Evolutionary conservation across 2,113 vertebrate genomes (phyloP).

Genomic region (Progne subis): DNA sequence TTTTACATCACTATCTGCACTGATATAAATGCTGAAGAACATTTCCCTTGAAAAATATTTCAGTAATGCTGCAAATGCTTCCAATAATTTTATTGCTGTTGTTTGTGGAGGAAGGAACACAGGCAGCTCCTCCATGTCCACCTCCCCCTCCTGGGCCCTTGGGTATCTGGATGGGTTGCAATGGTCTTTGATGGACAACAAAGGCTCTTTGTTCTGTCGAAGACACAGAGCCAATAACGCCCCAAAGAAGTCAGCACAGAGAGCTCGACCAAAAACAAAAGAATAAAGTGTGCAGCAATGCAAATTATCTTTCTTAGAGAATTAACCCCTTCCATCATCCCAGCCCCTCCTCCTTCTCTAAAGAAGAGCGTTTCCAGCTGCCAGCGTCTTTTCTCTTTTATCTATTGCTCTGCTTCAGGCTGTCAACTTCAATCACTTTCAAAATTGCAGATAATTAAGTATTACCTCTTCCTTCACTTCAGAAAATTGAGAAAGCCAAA

Average conservation of each 20-base stretch:
- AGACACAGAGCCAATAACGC: background rate
- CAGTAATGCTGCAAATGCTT: background rate
- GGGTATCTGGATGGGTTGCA: constrained; percentile 30
- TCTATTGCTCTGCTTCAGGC: background rate
- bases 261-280: constrained; percentile 26
- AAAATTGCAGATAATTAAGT: background rate
- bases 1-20: background rate
- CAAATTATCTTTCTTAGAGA: constrained; percentile 13
- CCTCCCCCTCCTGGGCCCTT: constrained; percentile 18
- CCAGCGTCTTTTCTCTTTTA: background rate
- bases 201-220: constrained; percentile 43
- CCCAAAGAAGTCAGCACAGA: constrained; percentile 10
- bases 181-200: constrained; percentile 33
- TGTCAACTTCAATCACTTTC: background rate
- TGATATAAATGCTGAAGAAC: background rate
- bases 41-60: background rate
- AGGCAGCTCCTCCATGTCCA: background rate
- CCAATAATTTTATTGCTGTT: background rate
- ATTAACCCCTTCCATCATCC: background rate
- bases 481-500: background rate
- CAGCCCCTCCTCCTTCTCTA: background rate
- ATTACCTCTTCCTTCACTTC: background rate
- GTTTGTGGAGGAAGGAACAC: background rate
- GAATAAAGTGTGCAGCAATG: constrained; percentile 22
- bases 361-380: background rate